Conservation (phyloP, 2,888 invertebrate species). For the Diarsia dahlii region DNA sequence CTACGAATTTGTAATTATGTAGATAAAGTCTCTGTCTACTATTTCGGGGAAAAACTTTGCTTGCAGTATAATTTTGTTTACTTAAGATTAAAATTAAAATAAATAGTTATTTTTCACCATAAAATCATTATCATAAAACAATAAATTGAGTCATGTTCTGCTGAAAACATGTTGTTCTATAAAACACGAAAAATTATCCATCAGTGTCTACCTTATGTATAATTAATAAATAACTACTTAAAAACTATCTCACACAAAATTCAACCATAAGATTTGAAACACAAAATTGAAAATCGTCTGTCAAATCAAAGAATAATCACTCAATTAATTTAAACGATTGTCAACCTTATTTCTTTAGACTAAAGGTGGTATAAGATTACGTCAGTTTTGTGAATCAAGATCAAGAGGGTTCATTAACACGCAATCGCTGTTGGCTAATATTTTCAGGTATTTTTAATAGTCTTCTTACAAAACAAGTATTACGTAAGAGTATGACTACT, state of each 20-base stretch:
- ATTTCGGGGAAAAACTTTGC: not conserved
- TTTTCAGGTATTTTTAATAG: slow-evolving; percentile 30
- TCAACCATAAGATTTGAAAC: not conserved
- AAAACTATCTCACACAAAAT: not conserved
- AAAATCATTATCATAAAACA: slow-evolving; percentile 40
- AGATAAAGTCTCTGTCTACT: not conserved
- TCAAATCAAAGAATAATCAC: not conserved
- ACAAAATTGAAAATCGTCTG: slow-evolving; percentile 9
- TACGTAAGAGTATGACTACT: slow-evolving; percentile 8
- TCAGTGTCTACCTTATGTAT: slow-evolving; percentile 50
- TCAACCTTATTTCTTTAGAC: slow-evolving; percentile 22
- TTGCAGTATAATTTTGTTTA: not conserved
- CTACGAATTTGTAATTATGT: not conserved
- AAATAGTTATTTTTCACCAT: slow-evolving; percentile 31
- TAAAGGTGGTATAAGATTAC: slow-evolving; percentile 49
- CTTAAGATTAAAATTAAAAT: slow-evolving; percentile 6
- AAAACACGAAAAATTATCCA: slow-evolving; percentile 51
- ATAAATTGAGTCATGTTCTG: slow-evolving; percentile 13
- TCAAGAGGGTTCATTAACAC: slow-evolving; percentile 54
- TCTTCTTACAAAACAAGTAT: slow-evolving; percentile 36
- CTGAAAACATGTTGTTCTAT: slow-evolving; percentile 58
- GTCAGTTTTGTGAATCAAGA: slow-evolving; percentile 53
- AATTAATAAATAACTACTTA: slow-evolving; percentile 29
- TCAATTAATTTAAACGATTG: slow-evolving; percentile 7
- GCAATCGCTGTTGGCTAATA: slow-evolving; percentile 34